Conservation (phyloP, 2,888 invertebrate genomes). For the Hypena proboscidalis region DNA sequence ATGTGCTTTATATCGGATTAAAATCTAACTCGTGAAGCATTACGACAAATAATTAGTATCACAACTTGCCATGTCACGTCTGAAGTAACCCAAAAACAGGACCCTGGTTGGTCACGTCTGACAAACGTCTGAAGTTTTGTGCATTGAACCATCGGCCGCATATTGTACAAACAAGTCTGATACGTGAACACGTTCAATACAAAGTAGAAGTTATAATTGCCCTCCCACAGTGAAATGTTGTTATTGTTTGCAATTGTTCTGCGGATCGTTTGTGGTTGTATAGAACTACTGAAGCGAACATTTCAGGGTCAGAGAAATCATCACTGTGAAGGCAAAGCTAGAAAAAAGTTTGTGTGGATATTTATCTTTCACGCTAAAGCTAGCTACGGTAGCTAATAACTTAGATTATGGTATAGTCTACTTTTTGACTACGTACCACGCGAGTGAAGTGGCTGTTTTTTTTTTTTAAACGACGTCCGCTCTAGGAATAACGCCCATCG, state of each 20-base stretch:
- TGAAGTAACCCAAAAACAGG: background rate
- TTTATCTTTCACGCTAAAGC: too few relatives aligned
- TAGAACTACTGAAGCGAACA: background rate
- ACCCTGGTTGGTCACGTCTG: background rate
- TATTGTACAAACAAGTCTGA: background rate
- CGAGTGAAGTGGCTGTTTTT: too few relatives aligned
- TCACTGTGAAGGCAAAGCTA: background rate
- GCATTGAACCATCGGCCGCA: background rate
- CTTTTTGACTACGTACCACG: too few relatives aligned
- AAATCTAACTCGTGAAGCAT: background rate
- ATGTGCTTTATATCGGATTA: too few relatives aligned
- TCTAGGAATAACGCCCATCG: too few relatives aligned
- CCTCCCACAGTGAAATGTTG: background rate
- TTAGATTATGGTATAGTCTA: too few relatives aligned
- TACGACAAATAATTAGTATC: background rate
- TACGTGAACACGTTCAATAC: background rate
- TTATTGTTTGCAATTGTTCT: background rate
- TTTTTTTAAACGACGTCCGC: too few relatives aligned
- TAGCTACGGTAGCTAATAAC: too few relatives aligned
- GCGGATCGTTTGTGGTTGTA: background rate
- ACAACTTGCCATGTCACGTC: background rate
- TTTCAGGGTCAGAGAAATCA: background rate
- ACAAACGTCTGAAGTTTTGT: conserved; percentile 2
- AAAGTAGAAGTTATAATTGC: conserved; percentile 4
- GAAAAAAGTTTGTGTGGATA: too few relatives aligned